Evolutionary conservation across 2,888 invertebrate species (phyloP).

Genomic region (Xiphydria camelus): DNA sequence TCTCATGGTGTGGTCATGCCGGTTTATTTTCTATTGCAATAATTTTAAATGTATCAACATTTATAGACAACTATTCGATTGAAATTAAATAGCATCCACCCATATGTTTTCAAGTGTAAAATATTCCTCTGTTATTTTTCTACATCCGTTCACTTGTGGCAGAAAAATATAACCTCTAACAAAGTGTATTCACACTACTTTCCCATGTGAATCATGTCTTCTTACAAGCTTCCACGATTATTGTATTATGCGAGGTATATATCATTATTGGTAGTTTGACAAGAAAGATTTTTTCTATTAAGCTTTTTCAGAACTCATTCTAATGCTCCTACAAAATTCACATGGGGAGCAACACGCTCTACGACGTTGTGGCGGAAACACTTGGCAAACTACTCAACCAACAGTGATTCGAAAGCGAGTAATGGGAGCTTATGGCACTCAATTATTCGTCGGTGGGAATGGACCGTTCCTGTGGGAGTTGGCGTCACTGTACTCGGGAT

Average conservation of each 20-base stretch:
- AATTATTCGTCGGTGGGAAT: conserved; percentile 33
- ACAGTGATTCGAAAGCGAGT: conserved; percentile 10
- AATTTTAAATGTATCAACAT: no score
- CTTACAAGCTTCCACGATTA: conserved; percentile 26
- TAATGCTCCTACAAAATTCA: background rate
- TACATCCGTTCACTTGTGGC: no score
- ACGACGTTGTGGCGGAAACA: conserved; percentile 4
- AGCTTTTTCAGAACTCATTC: no score
- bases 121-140: no score
- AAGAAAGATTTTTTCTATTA: no score
- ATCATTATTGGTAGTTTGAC: background rate
- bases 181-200: no score
- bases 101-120: no score
- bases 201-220: conserved; percentile 26
- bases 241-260: conserved; percentile 20
- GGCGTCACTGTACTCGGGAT: conserved; percentile 43
- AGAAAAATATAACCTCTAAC: no score
- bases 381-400: conserved; percentile 23
- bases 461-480: conserved; percentile 39
- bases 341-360: background rate
- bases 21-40: no score
- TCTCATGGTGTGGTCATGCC: no score
- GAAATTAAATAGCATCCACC: no score
- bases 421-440: conserved; percentile 29
- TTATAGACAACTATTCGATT: no score